A percentile compares a stretch with the other conserved stretches of the same genome.
These are phyloP conservation scores for Amphilophus citrinellus DNA, from an alignment of 2,113 vertebrate genomes.

Conservation along the genomic window DNA sequence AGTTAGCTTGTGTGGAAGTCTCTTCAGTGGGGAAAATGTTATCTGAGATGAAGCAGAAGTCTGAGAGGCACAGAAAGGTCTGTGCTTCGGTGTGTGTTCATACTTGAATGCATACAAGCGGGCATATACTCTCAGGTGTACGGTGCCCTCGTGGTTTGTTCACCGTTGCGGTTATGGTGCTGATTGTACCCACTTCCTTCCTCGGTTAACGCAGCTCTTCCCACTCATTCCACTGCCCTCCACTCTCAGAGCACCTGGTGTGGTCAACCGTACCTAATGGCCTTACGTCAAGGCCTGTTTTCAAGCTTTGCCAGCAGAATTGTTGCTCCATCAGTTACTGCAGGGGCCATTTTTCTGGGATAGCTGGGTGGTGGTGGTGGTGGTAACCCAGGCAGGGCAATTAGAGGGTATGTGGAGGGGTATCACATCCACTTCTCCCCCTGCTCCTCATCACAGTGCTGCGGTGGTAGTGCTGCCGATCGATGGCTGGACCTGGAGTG, in stretches of 20 bases:
- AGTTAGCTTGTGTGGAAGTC: slow-evolving; percentile 71
- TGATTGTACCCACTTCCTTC: slow-evolving; percentile 55
- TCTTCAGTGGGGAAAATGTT: slow-evolving; percentile 68
- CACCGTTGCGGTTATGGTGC: slow-evolving; percentile 47
- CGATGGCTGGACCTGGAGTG: slow-evolving; percentile 60
- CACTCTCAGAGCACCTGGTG: slow-evolving; percentile 31
- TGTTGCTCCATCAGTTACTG: slow-evolving; percentile 46
- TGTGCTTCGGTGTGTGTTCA: slow-evolving; percentile 13
- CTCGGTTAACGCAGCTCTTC: slow-evolving; percentile 47
- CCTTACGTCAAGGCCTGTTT: slow-evolving; percentile 42
- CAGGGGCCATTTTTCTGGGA: slow-evolving; percentile 43
- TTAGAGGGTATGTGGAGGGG: slow-evolving; percentile 67
- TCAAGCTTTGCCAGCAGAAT: slow-evolving; percentile 60
- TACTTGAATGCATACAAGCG: not conserved
- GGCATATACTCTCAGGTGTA: slow-evolving; percentile 42
- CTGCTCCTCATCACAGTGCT: slow-evolving; percentile 53
- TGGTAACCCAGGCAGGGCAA: slow-evolving; percentile 67
- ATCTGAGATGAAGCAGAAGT: slow-evolving; percentile 64
- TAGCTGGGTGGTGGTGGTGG: slow-evolving; percentile 37
- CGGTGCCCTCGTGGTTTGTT: slow-evolving; percentile 54
- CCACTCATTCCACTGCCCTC: slow-evolving; percentile 14
- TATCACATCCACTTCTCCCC: slow-evolving; percentile 53
- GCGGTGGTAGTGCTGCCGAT: slow-evolving; percentile 59
- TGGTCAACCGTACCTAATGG: slow-evolving; percentile 66
- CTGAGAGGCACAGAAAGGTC: slow-evolving; percentile 47